These are phyloP conservation scores for Philypnodon macrostomus DNA, from an alignment of 2,797 vertebrate species.

Conservation along the genomic window DNA sequence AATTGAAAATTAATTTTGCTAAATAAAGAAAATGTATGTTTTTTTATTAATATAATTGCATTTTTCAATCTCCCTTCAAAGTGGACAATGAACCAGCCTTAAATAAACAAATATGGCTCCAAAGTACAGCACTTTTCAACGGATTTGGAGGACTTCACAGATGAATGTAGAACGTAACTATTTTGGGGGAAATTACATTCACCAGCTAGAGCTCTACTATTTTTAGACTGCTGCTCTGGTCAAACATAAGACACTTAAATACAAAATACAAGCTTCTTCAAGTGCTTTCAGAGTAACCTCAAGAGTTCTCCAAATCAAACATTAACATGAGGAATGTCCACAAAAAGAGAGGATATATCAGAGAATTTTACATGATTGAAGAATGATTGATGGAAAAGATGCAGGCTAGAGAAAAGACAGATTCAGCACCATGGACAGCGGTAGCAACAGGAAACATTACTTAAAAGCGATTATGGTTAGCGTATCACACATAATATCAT, in stretches of 20 bases:
- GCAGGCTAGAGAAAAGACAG: background rate
- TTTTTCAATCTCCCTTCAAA: background rate
- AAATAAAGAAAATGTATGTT: too few relatives aligned
- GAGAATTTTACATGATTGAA: too few relatives aligned
- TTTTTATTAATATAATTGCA: too few relatives aligned
- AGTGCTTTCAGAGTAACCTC: conserved; percentile 15
- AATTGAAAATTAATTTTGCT: too few relatives aligned
- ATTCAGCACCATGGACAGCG: conserved; percentile 70
- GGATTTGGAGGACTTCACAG: conserved; percentile 33
- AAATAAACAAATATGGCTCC: background rate
- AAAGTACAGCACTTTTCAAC: conserved; percentile 18
- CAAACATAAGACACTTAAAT: conserved; percentile 24
- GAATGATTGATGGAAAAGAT: too few relatives aligned
- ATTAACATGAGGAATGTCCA: conserved; percentile 2
- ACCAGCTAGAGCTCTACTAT: background rate
- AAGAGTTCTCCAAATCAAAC: conserved; percentile 9
- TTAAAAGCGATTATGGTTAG: background rate
- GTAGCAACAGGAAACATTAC: background rate
- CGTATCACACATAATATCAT: too few relatives aligned
- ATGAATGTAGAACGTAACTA: conserved; percentile 14
- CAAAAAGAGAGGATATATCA: background rate
- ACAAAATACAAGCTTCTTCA: conserved; percentile 25
- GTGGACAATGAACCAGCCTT: background rate
- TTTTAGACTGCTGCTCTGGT: conserved; percentile 18
- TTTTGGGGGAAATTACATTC: conserved; percentile 27